phyloP scores from a whole-genome alignment of 2,888 invertebrate genomes.

The Lottia scabra region DNA sequence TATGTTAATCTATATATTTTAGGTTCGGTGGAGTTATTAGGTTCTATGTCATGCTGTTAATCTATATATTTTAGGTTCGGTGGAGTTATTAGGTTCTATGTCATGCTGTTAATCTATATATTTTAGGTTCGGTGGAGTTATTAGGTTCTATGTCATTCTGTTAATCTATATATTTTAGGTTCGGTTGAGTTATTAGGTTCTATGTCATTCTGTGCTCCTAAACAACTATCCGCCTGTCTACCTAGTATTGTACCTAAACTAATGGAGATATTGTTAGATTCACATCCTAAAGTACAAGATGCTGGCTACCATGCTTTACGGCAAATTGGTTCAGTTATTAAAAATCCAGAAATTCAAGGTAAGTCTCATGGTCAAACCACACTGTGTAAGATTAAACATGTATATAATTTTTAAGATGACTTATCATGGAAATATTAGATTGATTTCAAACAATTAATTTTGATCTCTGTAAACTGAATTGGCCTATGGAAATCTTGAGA shows the following conservation, averaged over 20 bases:
- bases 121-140: conserved; percentile 88
- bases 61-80: conserved; percentile 77
- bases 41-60: conserved; percentile 99
- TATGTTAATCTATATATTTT: conserved; percentile 75
- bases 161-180: conserved; percentile 73
- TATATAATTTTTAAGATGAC: too few relatives aligned
- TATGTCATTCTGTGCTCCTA: conserved; percentile 99
- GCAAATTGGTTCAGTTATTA: conserved; percentile 96
- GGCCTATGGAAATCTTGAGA: too few relatives aligned
- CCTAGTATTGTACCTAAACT: conserved; percentile 98
- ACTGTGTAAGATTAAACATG: too few relatives aligned
- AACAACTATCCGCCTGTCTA: conserved; percentile 96
- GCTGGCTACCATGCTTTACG: conserved; percentile 95
- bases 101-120: conserved; percentile 83
- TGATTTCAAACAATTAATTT: too few relatives aligned
- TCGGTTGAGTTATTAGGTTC: conserved; percentile 96
- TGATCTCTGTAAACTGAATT: too few relatives aligned
- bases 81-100: conserved; percentile 96
- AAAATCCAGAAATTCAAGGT: conserved; percentile 91
- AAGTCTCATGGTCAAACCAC: too few relatives aligned
- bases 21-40: conserved; percentile 94
- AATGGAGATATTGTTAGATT: conserved; percentile 96
- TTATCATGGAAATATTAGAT: too few relatives aligned
- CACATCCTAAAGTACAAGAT: conserved; percentile 95
- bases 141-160: conserved; percentile 99